Evolutionary conservation across 2,113 vertebrate genomes (phyloP).

Genomic region (Hypomesus transpacificus): DNA sequence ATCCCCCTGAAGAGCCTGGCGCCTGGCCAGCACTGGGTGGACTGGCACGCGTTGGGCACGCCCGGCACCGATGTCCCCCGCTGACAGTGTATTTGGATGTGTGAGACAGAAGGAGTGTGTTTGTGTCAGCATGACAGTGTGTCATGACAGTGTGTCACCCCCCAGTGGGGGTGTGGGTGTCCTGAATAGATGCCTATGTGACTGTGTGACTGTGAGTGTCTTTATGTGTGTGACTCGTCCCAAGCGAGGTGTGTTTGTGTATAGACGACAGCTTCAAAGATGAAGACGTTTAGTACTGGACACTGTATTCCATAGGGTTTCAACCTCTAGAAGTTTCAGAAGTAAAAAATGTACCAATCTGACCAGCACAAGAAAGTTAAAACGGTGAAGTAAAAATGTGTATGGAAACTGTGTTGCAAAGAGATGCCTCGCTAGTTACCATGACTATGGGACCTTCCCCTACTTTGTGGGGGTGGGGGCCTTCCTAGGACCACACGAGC

Average conservation of each 20-base stretch:
- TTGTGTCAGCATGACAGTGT: neutral
- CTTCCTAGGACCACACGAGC: too few species aligned
- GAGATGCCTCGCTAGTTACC: too few species aligned
- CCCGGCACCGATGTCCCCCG: conserved; percentile 67
- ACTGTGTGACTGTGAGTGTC: conserved; percentile 32
- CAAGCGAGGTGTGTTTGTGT: conserved; percentile 12
- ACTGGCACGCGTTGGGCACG: conserved; percentile 87
- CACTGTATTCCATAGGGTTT: conserved; percentile 16
- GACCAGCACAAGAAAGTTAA: neutral
- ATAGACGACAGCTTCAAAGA: neutral
- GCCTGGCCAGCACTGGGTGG: conserved; percentile 85
- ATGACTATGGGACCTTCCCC: too few species aligned
- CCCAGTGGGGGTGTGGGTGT: conserved; percentile 32
- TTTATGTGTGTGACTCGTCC: conserved; percentile 15
- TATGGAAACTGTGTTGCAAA: too few species aligned
- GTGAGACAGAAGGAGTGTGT: neutral
- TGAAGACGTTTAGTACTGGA: conserved; percentile 14
- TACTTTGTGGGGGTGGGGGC: too few species aligned
- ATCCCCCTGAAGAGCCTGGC: conserved; percentile 84
- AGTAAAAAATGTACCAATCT: neutral
- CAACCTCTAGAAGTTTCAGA: neutral
- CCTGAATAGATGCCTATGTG: neutral
- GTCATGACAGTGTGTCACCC: too few species aligned
- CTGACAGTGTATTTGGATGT: conserved; percentile 39
- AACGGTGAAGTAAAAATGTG: too few species aligned